Evolutionary conservation across 2,113 vertebrate species (phyloP).

Genomic region (Oryzias curvinotus): DNA sequence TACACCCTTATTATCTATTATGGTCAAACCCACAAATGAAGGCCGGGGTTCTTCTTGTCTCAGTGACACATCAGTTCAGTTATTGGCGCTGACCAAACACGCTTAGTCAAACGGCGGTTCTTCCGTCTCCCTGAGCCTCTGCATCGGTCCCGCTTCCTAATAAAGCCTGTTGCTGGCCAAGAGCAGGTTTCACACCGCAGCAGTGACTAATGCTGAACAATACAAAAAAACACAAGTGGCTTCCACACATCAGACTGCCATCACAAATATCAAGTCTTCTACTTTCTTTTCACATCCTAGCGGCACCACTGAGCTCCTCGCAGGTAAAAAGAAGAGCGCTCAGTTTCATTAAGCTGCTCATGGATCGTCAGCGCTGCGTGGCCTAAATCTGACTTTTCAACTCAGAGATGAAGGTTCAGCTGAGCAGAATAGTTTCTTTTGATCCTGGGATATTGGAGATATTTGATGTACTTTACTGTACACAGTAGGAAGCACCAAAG

Average conservation of each 20-base stretch:
- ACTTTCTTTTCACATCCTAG: constrained; percentile 48
- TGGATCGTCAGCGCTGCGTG: constrained; percentile 22
- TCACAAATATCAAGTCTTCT: constrained; percentile 36
- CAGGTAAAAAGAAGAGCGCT: constrained; percentile 54
- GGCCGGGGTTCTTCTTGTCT: constrained; percentile 49
- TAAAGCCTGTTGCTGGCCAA: constrained; percentile 46
- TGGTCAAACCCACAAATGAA: constrained; percentile 42
- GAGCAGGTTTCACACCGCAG: constrained; percentile 34
- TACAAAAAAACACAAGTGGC: constrained; percentile 21
- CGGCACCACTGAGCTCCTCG: constrained; percentile 35
- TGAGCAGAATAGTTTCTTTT: constrained; percentile 34
- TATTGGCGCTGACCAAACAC: constrained; percentile 55
- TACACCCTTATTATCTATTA: constrained; percentile 27
- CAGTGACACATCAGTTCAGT: constrained; percentile 73
- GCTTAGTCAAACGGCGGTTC: constrained; percentile 58
- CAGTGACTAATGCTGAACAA: constrained; percentile 17
- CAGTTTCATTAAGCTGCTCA: constrained; percentile 50
- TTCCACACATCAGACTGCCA: constrained; percentile 34
- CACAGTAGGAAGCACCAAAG: constrained; percentile 26
- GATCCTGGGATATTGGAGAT: constrained; percentile 24
- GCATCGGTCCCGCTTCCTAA: constrained; percentile 36
- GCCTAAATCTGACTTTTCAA: constrained; percentile 48
- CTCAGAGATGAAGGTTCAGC: constrained; percentile 31
- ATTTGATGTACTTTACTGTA: constrained; percentile 32
- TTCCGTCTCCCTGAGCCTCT: constrained; percentile 16